These are phyloP conservation scores for Pangasius sanitwongsei DNA, from an alignment of 2,797 vertebrate species.

Conservation along the genomic window DNA sequence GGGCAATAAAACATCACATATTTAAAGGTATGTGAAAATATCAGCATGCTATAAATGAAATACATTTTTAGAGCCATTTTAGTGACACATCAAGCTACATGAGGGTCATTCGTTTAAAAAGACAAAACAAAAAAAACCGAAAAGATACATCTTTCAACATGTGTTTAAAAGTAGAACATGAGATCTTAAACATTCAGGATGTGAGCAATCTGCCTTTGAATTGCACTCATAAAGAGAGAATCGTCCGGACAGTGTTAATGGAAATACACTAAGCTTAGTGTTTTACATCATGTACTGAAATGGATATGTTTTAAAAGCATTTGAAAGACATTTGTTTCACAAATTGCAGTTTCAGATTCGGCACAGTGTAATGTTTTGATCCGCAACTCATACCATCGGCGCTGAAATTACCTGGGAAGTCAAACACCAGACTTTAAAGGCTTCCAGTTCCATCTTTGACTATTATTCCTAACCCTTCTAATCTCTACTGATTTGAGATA, in stretches of 20 bases:
- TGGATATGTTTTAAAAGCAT: background rate
- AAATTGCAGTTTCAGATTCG: too few species aligned
- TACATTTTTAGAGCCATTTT: background rate
- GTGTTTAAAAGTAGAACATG: background rate
- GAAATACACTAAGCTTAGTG: background rate
- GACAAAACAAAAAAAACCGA: too few species aligned
- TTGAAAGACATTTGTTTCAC: too few species aligned
- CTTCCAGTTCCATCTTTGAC: too few species aligned
- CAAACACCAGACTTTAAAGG: too few species aligned
- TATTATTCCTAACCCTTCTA: too few species aligned
- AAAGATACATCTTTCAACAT: too few species aligned
- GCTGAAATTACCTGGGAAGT: too few species aligned
- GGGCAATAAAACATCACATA: background rate
- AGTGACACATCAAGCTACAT: background rate
- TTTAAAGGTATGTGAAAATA: background rate
- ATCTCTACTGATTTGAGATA: too few species aligned
- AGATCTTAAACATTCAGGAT: background rate
- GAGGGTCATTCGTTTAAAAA: background rate
- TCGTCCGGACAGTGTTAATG: background rate
- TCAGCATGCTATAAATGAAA: background rate
- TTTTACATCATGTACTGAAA: background rate
- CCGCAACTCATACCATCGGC: too few species aligned
- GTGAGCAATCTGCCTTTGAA: background rate
- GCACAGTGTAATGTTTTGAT: too few species aligned
- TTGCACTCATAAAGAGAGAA: background rate